Evolutionary conservation across 35 echinoderm and acorn worm species (phyloP), one percentile per base, ranked within the genome.

Genomic region (Acanthaster planci): DNA sequence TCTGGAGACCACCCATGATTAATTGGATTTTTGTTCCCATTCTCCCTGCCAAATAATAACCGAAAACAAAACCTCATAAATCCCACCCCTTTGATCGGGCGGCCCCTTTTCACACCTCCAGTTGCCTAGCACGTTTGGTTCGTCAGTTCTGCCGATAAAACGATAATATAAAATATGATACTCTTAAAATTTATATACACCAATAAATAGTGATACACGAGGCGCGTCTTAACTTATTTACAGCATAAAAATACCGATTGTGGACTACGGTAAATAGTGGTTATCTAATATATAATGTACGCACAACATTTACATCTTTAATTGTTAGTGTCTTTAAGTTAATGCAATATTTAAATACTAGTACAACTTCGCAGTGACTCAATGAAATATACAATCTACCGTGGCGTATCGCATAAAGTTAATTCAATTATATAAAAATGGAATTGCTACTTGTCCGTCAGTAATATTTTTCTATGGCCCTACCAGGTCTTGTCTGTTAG

Each of bases 141-240:
- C 30, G 18, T 0, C 14, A 31, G 23, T 72, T 72, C 42, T 12
- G 64, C 34, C 64, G 26, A 72, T 72, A 26, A 72, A 72, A 72
- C 64, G 64, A 72, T 72, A 72, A 72, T 72, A 72, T 72, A 72
- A 72, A 72, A 72, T 72, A 72, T 72, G 64, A 31, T 72, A 72
- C 34, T 72, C 34, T 30, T 72, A 10, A 31, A 12, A 30, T 36
- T 3, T 72, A 72, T 72, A 27, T 72, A 72, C 64, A 72, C 64
- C 64, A 72, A 72, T 72, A 72, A 72, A 72, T 72, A 72, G 34
- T 72, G 19, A 72, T 34, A 72, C 42, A 12, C 12, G 42, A 47
- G 64, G 64, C 64, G 64, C 64, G 26, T 72, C 64, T 14, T 21
- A 29, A 72, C 14, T 27, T 72, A 72, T 72, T 14, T 72, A 72